These are phyloP conservation scores for Brachionus rotundiformis DNA, from an alignment of 1,140 invertebrate genomes.

Conservation along the genomic window DNA sequence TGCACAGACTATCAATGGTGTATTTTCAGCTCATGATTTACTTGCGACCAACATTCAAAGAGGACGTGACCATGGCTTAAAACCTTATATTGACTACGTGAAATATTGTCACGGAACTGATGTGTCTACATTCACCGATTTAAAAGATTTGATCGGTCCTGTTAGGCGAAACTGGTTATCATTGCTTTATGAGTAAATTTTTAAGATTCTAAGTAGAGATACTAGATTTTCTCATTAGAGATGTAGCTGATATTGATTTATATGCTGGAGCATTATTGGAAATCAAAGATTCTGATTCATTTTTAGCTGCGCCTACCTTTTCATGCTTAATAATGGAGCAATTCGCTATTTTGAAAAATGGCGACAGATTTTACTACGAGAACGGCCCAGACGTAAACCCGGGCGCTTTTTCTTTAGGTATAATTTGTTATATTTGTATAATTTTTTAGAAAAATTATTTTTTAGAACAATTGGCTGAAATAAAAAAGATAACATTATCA, in stretches of 20 bases:
- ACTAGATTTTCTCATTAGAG: neutral
- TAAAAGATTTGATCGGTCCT: neutral
- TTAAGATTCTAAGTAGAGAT: neutral
- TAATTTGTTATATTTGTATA: neutral
- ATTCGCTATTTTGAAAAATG: conserved; percentile 18
- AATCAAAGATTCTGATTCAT: neutral
- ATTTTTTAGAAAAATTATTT: neutral
- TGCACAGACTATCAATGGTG: neutral
- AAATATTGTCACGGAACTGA: conserved; percentile 7
- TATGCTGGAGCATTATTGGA: conserved; percentile 29
- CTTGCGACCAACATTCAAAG: conserved; percentile 70
- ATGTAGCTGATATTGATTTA: conserved; percentile 37
- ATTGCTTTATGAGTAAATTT: neutral
- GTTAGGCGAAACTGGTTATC: neutral
- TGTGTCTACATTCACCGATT: neutral
- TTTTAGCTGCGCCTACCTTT: conserved; percentile 60
- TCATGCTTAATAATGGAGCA: conserved; percentile 42
- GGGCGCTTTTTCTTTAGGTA: conserved; percentile 23
- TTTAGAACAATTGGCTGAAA: conserved; percentile 19
- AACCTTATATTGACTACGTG: conserved; percentile 27
- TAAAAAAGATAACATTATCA: neutral
- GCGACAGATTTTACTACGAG: conserved; percentile 43
- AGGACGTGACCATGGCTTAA: conserved; percentile 81
- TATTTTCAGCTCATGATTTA: conserved; percentile 57
- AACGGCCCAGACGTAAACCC: conserved; percentile 12